These are phyloP conservation scores for Drosophila cognata DNA, from an alignment of 2,888 invertebrate genomes.

Conservation along the genomic window DNA sequence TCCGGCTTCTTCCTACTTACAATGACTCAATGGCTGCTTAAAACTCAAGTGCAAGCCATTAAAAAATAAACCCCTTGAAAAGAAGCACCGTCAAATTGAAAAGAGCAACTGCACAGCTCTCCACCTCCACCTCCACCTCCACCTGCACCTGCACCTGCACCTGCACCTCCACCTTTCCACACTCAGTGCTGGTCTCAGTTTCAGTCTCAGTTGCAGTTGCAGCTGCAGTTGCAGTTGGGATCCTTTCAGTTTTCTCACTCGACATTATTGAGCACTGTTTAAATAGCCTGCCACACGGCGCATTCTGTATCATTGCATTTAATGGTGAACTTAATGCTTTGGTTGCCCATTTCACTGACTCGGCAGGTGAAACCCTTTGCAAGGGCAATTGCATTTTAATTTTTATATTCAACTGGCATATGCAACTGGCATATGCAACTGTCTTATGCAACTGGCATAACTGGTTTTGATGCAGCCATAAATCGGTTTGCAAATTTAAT, in stretches of 20 bases:
- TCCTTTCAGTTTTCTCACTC: slow-evolving; percentile 15
- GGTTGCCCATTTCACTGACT: not conserved
- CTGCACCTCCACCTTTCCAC: not conserved
- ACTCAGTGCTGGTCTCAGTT: slow-evolving; percentile 1
- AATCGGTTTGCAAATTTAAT: slow-evolving; percentile 65
- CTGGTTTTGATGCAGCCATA: slow-evolving; percentile 35
- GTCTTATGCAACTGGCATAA: slow-evolving; percentile 29
- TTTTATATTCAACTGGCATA: slow-evolving; percentile 25
- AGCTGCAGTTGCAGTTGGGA: not conserved
- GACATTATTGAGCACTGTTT: slow-evolving; percentile 67
- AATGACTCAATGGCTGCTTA: slow-evolving; percentile 48
- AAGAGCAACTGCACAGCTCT: slow-evolving; percentile 32
- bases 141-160: not conserved
- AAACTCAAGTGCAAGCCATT: slow-evolving; percentile 39
- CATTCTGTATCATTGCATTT: slow-evolving; percentile 43
- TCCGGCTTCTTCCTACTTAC: slow-evolving; percentile 16
- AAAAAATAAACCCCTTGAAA: slow-evolving; percentile 44
- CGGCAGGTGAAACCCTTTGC: slow-evolving; percentile 7
- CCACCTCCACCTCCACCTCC: not conserved
- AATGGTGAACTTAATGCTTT: slow-evolving; percentile 31
- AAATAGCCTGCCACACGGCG: slow-evolving; percentile 44
- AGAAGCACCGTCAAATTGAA: slow-evolving; percentile 45
- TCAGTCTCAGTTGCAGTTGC: not conserved
- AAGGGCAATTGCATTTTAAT: slow-evolving; percentile 21
- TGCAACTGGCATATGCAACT: slow-evolving; percentile 7